Evolutionary conservation across 2,113 vertebrate species (phyloP), one percentile per base, ranked within the genome.

Genomic region (Ciconia maguari): DNA sequence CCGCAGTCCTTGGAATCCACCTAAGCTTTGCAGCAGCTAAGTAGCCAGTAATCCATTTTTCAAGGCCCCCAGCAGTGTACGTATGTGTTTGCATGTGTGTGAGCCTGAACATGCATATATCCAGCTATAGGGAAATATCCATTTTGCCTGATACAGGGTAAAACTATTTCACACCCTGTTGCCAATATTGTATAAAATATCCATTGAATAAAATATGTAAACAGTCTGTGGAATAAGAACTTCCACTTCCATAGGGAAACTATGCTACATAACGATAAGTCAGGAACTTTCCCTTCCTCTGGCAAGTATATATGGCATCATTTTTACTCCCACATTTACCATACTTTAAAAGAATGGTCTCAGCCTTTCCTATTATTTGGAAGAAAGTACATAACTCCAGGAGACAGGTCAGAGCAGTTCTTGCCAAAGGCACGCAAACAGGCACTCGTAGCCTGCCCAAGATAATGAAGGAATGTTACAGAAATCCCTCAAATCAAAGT

Each of bases 11-110:
- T 32, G 32, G 25, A 85, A 75, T 10, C 19, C 32, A 26, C 16
- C 29, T 32, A n/a, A 68, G 41, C 26, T 51, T 30, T 49, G 38
- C 32, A 66, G 44, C 11, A 48, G 16, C 9, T 25, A 34, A 24
- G 38, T 9, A 75, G 55, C 13, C 64, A 70, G 30, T 25, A n/a
- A 46, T 6, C 8, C 2, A 17, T 64, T 66, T 65, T 65, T 36
- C 27, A 71, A 74, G 27, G 30, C 30, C 27, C 26, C 16, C 48
- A 70, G 30, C 11, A 21, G 2, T 5, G 7, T 29, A 29, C 1
- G 0, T 22, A 7, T 30, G 38, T 36, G 25, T 7, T 34, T 26
- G 46, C 30, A 34, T 1, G 2, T 14, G 42, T 32, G n/a, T 57
- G 46, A 46, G n/a, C 19, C 14, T 22, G 7, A 11, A 61, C 27